These are phyloP conservation scores for Acleris emargana DNA, from an alignment of 2,888 invertebrate species.

Conservation along the genomic window DNA sequence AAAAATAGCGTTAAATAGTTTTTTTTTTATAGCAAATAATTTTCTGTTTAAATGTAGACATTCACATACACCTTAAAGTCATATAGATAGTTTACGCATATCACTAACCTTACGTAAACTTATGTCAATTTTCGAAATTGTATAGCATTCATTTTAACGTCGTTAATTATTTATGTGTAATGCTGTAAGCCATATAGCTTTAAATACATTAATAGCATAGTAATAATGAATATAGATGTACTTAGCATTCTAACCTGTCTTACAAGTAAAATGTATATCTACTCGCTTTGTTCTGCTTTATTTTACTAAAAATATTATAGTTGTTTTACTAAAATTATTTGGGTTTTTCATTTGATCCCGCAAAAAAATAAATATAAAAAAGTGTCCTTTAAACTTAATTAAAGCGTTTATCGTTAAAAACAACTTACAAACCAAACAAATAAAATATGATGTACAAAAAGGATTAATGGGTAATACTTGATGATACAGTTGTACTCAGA, in stretches of 20 bases:
- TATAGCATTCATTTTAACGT: conserved; percentile 44
- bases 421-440: too few relatives aligned
- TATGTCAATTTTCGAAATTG: conserved; percentile 6
- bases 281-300: conserved; percentile 32
- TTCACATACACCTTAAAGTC: too few relatives aligned
- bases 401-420: too few relatives aligned
- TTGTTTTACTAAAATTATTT: conserved; percentile 27
- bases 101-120: background rate
- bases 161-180: conserved; percentile 44
- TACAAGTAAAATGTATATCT: conserved; percentile 29
- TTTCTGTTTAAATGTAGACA: background rate
- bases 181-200: conserved; percentile 63
- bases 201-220: conserved; percentile 44
- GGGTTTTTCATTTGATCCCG: conserved; percentile 1
- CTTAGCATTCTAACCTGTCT: conserved; percentile 24
- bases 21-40: too few relatives aligned
- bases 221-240: conserved; percentile 19
- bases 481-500: too few relatives aligned
- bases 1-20: too few relatives aligned
- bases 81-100: conserved; percentile 35
- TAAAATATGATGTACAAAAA: too few relatives aligned
- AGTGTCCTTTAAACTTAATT: background rate
- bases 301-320: conserved; percentile 24
- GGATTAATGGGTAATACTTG: too few relatives aligned
- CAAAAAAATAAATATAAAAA: background rate